Evolutionary conservation across 2,113 vertebrate species (phyloP), one percentile per base, ranked within the genome.

Genomic region (Actenoides hombroni): DNA sequence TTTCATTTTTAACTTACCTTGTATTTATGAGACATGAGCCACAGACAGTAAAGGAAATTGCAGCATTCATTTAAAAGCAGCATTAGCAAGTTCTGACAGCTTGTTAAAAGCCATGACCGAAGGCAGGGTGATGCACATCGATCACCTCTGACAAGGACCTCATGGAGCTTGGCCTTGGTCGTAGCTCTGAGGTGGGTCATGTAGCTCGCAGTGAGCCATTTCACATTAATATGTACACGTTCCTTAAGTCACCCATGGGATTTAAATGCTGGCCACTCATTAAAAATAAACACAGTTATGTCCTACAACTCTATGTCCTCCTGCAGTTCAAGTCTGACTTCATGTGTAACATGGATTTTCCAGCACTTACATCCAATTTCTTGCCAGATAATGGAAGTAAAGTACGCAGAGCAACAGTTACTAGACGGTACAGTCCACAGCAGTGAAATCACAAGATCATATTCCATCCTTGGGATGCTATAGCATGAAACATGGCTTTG

Each of bases 21-120:
- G 21, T 92, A 89, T 95, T 97, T 95, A 95, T 70, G 92, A 96
- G 90, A 57, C 73, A 80, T 94, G 81, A 91, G 77, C 57, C 74
- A 42, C 42, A 83, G 94, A 82, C 86, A 94, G 90, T 57, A 69
- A 87, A 93, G 91, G 83, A 85, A 91, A 94, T 81, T 75, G 92
- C 88, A 83, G 80, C 79, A 54, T 23, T 92, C 64, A 39, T 70
- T 82, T 92, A 76, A 83, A 86, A 92, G 94, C 86, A 92, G 70
- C 0, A 3, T 73, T 88, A 86, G 83, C 71, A 92, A 33, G 82
- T 91, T 54, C 88, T 94, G 95, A 68, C 92, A 97, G 88, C 85
- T 92, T 48, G 78, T 92, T 83, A 93, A 95, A 84, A 91, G 83
- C 83, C 10, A 1, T 51, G 82, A 74, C 53, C 18, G 2, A 95